phyloP scores from a whole-genome alignment of 2,113 vertebrate species.

The Lagopus leucura region DNA sequence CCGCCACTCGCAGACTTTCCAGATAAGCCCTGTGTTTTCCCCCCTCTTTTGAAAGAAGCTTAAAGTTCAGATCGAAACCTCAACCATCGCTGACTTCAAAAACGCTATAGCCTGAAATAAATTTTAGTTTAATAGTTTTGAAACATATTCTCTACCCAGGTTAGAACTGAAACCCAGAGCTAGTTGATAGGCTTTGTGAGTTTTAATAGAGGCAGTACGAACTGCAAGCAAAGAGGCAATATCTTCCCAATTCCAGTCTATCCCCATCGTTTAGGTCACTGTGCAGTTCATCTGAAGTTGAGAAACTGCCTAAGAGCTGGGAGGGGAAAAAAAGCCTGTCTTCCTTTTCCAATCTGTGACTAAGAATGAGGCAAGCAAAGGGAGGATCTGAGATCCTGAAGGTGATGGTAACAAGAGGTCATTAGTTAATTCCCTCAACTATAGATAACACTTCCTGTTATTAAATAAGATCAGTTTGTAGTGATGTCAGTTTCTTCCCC shows the following conservation, averaged over 20 bases:
- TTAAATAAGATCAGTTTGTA: slow-evolving; percentile 31
- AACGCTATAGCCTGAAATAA: slow-evolving; percentile 1
- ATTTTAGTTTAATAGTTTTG: not conserved
- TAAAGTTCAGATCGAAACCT: slow-evolving; percentile 20
- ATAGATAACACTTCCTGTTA: slow-evolving; percentile 36
- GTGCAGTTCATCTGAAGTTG: slow-evolving; percentile 43
- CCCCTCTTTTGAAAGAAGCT: not conserved
- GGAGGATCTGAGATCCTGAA: slow-evolving; percentile 66
- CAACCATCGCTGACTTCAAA: not conserved
- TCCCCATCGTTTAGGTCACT: not conserved
- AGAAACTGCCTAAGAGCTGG: slow-evolving; percentile 26
- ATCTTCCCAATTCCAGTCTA: not conserved
- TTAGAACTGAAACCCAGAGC: not conserved
- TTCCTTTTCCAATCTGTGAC: slow-evolving; percentile 64
- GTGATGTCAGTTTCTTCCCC: not conserved
- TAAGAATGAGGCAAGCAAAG: slow-evolving; percentile 63
- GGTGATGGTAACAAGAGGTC: slow-evolving; percentile 60
- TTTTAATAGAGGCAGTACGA: not conserved
- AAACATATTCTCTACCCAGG: not conserved
- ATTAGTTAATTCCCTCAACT: slow-evolving; percentile 63
- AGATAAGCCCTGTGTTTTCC: slow-evolving; percentile 50
- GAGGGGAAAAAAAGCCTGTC: not conserved
- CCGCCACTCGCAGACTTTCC: slow-evolving; percentile 57
- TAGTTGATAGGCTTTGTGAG: not conserved
- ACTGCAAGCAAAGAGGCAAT: not conserved